Conservation (phyloP, 1,140 invertebrate genomes). For the Pogonomyrmex californicus region DNA sequence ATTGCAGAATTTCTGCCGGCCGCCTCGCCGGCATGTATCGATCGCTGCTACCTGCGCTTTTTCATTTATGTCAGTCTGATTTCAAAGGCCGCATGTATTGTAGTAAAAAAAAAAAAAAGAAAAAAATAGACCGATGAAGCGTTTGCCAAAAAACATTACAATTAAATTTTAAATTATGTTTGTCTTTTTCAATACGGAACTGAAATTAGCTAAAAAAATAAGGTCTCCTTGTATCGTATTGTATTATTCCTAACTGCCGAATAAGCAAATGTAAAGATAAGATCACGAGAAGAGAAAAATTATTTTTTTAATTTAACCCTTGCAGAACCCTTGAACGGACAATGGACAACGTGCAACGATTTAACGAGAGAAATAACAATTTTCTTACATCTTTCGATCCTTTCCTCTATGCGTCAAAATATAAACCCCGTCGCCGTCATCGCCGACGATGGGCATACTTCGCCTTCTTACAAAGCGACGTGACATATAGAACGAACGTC, state of each 20-base stretch:
- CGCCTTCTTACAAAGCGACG: slow-evolving; percentile 43
- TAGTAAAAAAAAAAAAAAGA: neutral
- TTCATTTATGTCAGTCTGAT: neutral
- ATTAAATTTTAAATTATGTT: neutral
- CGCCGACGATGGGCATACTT: neutral
- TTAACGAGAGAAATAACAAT: neutral
- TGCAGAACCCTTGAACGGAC: neutral
- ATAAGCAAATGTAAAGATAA: neutral
- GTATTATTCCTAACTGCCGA: neutral
- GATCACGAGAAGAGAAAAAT: neutral
- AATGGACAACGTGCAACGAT: neutral
- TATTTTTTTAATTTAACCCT: neutral
- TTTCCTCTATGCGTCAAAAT: neutral
- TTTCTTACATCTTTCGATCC: neutral
- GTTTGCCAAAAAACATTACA: neutral
- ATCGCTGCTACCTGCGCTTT: neutral
- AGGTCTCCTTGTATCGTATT: neutral
- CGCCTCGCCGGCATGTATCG: slow-evolving; percentile 29
- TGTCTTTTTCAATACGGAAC: neutral
- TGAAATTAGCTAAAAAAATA: neutral
- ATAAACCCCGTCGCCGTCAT: neutral
- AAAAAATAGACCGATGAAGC: neutral
- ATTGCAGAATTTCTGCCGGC: slow-evolving; percentile 44
- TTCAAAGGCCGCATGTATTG: neutral
- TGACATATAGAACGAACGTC: slow-evolving; percentile 60